Evolutionary conservation across 2,888 invertebrate species (phyloP), one percentile per base, ranked within the genome.

Genomic region (Mimas tiliae): DNA sequence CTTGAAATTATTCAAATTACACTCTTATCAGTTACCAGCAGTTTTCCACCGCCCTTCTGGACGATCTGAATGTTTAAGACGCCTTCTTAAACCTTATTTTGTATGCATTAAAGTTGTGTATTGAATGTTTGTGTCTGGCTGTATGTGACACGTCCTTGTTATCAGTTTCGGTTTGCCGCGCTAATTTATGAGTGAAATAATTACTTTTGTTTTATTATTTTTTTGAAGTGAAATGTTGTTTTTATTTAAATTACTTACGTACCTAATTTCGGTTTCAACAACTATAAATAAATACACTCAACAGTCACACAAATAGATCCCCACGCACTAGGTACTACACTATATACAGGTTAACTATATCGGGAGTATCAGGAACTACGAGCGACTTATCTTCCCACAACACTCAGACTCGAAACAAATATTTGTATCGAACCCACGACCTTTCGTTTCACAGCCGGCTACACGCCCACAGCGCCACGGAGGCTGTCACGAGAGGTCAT

Each of bases 1-100:
- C 82, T 77, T 80, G 84, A 90, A 91, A 91, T 91, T 91, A 91
- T 91, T 91, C 90, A 91, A 91, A 91, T 91, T 85, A 79, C 76
- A 71, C 79, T 74, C 88, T 91, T 91, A 91, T 91, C 91, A 82
- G 83, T 73, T 81, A 75, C 82, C 69, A 82, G 80, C 91, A 91
- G 91, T 90, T 89, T 88, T 86, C 85, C 78, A 74, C 78, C 83
- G 75, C 78, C 85, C 85, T 77, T 80, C 71, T 27, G 50, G 19
- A 50, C 34, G 21, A 16, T 9, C 33, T 58, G n/a, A 0, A 27
- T 55, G 66, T 69, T 64, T 67, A 27, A 3, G 53, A 45, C 19
- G 21, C 51, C 42, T 74, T 65, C 70, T 63, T 74, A 62, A 71
- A 67, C 72, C 71, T 75, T 82, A 78, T 75, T 27, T 3, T 0